Percentiles rank a stretch among this genome's conserved stretches.
Conservation (phyloP, 2,888 invertebrate genomes). For the Tachina fera region DNA sequence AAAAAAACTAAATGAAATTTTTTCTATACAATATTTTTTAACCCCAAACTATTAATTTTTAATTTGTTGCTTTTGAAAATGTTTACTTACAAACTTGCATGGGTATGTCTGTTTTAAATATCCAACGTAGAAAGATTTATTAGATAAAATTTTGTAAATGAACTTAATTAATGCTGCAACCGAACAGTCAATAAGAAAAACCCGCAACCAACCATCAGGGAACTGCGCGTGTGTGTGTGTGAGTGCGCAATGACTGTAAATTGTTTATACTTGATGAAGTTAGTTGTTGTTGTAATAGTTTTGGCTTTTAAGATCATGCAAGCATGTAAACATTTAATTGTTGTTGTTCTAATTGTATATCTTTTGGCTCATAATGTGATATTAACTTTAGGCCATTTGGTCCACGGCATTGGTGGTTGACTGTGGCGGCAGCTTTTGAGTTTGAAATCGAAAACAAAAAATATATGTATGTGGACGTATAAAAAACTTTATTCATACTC, state of each 20-base stretch:
- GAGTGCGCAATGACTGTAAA: constrained; percentile 63
- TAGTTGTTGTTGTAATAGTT: constrained; percentile 7
- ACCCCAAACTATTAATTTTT: background rate
- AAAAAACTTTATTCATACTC: background rate
- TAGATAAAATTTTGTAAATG: constrained; percentile 58
- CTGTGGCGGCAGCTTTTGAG: constrained; percentile 49
- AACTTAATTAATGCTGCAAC: constrained; percentile 63
- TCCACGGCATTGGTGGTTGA: constrained; percentile 52
- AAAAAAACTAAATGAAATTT: background rate
- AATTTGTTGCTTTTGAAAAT: background rate
- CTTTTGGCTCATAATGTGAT: constrained; percentile 46
- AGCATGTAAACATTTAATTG: constrained; percentile 53
- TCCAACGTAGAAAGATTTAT: constrained; percentile 61
- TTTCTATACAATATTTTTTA: background rate
- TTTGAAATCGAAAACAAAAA: constrained; percentile 13
- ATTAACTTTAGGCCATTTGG: constrained; percentile 64
- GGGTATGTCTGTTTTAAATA: constrained; percentile 34
- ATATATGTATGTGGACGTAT: no score
- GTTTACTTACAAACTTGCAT: background rate
- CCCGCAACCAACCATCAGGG: constrained; percentile 16
- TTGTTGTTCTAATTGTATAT: constrained; percentile 36
- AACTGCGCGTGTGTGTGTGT: background rate
- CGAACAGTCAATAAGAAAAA: constrained; percentile 8
- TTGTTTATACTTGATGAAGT: constrained; percentile 58
- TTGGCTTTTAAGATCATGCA: constrained; percentile 17